Evolutionary conservation across 2,888 invertebrate genomes (phyloP), one percentile per base, ranked within the genome.

Genomic region (Adela reaumurella): DNA sequence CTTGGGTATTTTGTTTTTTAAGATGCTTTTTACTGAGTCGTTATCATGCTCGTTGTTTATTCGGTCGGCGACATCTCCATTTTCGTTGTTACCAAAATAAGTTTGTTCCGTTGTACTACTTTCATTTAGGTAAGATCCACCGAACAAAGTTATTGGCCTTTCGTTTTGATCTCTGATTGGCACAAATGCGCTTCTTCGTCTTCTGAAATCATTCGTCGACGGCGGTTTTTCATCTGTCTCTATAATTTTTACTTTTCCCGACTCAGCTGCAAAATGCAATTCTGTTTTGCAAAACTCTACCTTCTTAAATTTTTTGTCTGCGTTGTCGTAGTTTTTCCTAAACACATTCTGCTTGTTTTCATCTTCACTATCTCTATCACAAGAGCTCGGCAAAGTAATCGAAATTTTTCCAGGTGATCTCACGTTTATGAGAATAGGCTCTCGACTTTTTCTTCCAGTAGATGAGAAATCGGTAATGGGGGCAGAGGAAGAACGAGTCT

Each of bases 211-310:
- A 62, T 88, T 89, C 1, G 89, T 88, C 4, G 92, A 90, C 10
- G 92, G 92, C 44, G 92, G 92, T 64, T 93, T 92, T 53, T 89
- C 90, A 66, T 92, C 91, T 0, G 92, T 92, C 62, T 92, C 91
- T 28, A 93, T 92, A 51, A 93, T 92, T 62, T 92, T 91, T 0
- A 93, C 90, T 58, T 86, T 85, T 0, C 93, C 93, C 1, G 91
- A 89, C 62, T 92, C 92, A 16, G 90, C 89, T 0, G 91, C 88
- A 64, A 92, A 92, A 66, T 93, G 93, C 19, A 93, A 85, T 72
- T 93, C 93, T 1, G 92, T 92, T 73, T 92, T 92, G 62, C 91
- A 90, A 67, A 93, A 93, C 59, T 88, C 92, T 0, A 93, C 92
- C 67, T 85, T 90, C 64, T 91, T 90, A 1, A 81, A 73, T 62